These are phyloP conservation scores for Euspilapteryx auroguttella DNA, from an alignment of 2,888 invertebrate genomes.

Conservation along the genomic window DNA sequence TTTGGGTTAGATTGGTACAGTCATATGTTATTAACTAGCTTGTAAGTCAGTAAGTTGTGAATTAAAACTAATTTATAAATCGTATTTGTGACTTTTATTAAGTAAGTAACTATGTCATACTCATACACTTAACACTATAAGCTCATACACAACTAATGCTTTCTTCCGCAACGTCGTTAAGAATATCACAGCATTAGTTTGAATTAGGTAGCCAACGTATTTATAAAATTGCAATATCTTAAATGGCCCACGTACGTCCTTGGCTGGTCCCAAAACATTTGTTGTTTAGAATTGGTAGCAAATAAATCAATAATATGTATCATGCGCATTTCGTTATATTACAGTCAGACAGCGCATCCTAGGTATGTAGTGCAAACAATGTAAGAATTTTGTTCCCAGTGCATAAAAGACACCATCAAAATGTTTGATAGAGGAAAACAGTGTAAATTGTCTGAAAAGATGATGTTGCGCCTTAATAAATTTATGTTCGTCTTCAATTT, in stretches of 20 bases:
- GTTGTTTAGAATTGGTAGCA: too few species aligned
- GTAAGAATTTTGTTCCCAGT: slow-evolving; percentile 19
- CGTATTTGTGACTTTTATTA: slow-evolving; percentile 8
- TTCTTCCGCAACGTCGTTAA: too few species aligned
- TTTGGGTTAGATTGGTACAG: slow-evolving; percentile 52
- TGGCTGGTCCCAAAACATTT: too few species aligned
- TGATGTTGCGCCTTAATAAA: slow-evolving; percentile 46
- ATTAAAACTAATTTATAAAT: slow-evolving; percentile 56
- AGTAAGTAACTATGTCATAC: too few species aligned
- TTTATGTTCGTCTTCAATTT: slow-evolving; percentile 54
- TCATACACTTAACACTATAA: too few species aligned
- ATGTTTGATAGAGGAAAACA: slow-evolving; percentile 45
- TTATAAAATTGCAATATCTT: too few species aligned
- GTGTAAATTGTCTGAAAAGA: slow-evolving; percentile 41
- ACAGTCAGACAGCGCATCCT: too few species aligned
- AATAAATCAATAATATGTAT: slow-evolving; percentile 33
- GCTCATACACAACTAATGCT: too few species aligned
- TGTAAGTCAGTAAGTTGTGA: slow-evolving; percentile 36
- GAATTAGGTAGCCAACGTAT: too few species aligned
- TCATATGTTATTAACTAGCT: slow-evolving; percentile 52
- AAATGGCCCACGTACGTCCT: too few species aligned
- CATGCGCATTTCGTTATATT: too few species aligned
- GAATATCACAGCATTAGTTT: too few species aligned
- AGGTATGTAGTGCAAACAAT: slow-evolving; percentile 19
- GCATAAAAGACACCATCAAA: slow-evolving; percentile 24